A percentile compares a stretch with the other conserved stretches of the same genome.
Conservation (phyloP, 1,140 invertebrate genomes). For the Leptinotarsa texana region DNA sequence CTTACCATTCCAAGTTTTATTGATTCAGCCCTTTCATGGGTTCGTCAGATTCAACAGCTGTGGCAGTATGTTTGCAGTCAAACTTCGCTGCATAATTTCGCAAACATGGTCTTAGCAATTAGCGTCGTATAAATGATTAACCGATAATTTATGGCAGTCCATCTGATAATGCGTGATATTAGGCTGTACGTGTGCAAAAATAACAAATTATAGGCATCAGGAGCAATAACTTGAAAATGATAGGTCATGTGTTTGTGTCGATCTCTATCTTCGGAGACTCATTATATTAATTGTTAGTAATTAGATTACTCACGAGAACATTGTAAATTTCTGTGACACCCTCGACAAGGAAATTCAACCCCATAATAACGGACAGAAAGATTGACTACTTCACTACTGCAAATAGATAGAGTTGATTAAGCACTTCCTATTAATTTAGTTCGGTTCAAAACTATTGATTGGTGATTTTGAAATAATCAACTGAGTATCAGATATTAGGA, state of each 20-base stretch:
- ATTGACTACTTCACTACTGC: too few relatives aligned
- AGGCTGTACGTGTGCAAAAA: slow-evolving; percentile 15
- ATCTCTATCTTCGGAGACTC: slow-evolving; percentile 6
- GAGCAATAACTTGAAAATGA: slow-evolving; percentile 14
- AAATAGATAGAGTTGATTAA: too few relatives aligned
- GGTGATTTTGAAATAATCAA: too few relatives aligned
- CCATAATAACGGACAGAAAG: too few relatives aligned
- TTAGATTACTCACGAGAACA: not conserved
- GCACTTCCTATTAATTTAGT: too few relatives aligned
- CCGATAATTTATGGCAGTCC: slow-evolving; percentile 13
- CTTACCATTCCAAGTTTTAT: too few relatives aligned
- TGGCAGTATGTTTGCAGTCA: not conserved
- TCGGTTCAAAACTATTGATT: too few relatives aligned
- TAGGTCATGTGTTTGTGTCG: slow-evolving; percentile 16
- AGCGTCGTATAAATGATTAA: slow-evolving; percentile 5
- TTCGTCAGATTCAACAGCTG: not conserved
- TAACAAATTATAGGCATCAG: slow-evolving; percentile 17
- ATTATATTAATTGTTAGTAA: slow-evolving; percentile 16
- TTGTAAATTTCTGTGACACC: too few relatives aligned
- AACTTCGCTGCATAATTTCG: not conserved
- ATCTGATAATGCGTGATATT: slow-evolving; percentile 16
- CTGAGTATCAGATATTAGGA: too few relatives aligned
- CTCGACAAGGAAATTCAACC: too few relatives aligned
- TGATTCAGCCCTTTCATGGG: not conserved
- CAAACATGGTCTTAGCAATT: slow-evolving; percentile 4